Percentiles rank a stretch among this genome's conserved stretches.
phyloP scores from a whole-genome alignment of 2,113 vertebrate genomes.

The Notechis scutatus region DNA sequence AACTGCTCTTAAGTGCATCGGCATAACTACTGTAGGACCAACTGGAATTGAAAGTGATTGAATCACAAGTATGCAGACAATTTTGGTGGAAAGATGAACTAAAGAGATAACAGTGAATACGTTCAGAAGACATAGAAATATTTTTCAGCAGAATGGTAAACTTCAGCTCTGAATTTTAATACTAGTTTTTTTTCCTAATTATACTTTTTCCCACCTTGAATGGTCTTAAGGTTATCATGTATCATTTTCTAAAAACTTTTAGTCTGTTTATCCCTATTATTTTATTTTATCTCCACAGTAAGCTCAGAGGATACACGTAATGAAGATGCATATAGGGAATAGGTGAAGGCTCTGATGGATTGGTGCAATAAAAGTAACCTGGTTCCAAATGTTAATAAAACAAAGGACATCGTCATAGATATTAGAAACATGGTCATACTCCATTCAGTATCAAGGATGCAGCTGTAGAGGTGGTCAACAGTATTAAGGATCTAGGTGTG shows the following conservation, averaged over 20 bases:
- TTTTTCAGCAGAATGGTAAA: neutral
- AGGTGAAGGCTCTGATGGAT: no score
- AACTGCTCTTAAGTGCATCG: neutral
- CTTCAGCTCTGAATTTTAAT: neutral
- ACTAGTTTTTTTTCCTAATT: neutral
- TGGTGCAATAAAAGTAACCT: no score
- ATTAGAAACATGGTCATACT: no score
- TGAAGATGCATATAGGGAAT: no score
- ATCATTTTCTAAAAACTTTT: neutral
- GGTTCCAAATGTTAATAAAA: no score
- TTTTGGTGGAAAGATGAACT: neutral
- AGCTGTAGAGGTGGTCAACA: no score
- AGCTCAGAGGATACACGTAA: neutral
- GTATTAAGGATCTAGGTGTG: no score
- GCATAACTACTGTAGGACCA: neutral
- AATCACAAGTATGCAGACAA: neutral
- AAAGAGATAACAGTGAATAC: neutral
- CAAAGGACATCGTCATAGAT: no score
- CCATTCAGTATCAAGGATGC: no score
- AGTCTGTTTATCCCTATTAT: neutral
- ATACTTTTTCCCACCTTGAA: neutral
- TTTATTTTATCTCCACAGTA: neutral
- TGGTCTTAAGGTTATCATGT: neutral
- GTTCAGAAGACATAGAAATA: neutral
- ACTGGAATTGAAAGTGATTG: neutral